These are phyloP conservation scores for Epinotia ramella DNA, from an alignment of 2,888 invertebrate species.

Conservation along the genomic window DNA sequence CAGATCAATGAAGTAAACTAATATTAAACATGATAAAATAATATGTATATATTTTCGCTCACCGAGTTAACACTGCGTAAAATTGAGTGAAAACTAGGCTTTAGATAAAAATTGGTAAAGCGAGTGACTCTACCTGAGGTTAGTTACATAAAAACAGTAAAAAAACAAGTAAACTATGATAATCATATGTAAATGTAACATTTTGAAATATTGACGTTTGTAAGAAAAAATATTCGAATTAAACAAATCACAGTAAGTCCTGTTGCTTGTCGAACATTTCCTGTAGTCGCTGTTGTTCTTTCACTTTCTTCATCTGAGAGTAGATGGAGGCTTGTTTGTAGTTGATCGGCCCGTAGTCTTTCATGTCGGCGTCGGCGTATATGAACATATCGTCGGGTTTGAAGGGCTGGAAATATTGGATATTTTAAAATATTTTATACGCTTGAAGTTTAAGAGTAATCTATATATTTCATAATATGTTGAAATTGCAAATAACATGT, in stretches of 20 bases:
- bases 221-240: conserved; percentile 15
- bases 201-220: conserved; percentile 1
- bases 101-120: too few relatives aligned
- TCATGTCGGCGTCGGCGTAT: conserved; percentile 95
- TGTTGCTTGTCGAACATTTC: conserved; percentile 76
- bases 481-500: background rate
- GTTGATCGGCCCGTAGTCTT: conserved; percentile 96
- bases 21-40: background rate
- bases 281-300: conserved; percentile 80
- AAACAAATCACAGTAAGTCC: conserved; percentile 68
- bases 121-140: background rate
- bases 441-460: background rate
- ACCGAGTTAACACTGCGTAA: too few relatives aligned
- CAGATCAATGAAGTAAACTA: background rate
- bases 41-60: background rate
- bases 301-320: conserved; percentile 89
- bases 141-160: background rate
- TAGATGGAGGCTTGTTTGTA: conserved; percentile 95
- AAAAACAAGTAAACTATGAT: background rate
- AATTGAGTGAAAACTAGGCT: too few relatives aligned
- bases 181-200: background rate
- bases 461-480: background rate
- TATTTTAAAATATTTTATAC: conserved; percentile 21
- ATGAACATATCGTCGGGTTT: conserved; percentile 92
- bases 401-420: conserved; percentile 88